A percentile compares a stretch with the other conserved stretches of the same genome.
phyloP scores from a whole-genome alignment of 1,140 invertebrate genomes.

The Drosophila yakuba region DNA sequence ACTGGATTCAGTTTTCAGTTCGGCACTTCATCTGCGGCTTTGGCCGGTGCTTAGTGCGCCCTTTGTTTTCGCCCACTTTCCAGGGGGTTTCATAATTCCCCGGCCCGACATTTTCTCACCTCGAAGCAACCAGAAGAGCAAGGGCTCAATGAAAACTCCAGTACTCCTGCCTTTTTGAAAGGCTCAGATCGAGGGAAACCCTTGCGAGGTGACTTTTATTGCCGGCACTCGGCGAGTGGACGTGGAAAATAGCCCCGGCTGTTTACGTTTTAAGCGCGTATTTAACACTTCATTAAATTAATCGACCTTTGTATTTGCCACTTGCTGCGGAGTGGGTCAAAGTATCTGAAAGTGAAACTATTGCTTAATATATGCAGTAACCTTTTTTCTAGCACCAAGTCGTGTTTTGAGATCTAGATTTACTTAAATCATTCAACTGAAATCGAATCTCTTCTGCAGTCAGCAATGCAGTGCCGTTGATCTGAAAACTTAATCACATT shows the following conservation, averaged over 20 bases:
- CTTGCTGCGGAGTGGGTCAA: too few relatives aligned
- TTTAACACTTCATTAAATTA: slow-evolving; percentile 4
- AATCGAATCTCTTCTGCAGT: not conserved
- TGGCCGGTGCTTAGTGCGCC: slow-evolving; percentile 28
- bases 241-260: not conserved
- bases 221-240: not conserved
- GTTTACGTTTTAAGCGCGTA: slow-evolving; percentile 1
- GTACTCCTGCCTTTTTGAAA: too few relatives aligned
- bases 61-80: slow-evolving; percentile 36
- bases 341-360: not conserved
- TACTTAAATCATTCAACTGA: not conserved
- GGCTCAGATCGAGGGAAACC: slow-evolving; percentile 18
- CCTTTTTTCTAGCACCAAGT: not conserved
- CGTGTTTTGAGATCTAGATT: not conserved
- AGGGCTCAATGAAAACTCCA: slow-evolving; percentile 10
- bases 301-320: not conserved
- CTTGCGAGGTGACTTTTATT: slow-evolving; percentile 12
- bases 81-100: slow-evolving; percentile 11
- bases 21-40: slow-evolving; percentile 34
- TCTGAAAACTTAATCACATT: slow-evolving; percentile 49
- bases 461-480: slow-evolving; percentile 27
- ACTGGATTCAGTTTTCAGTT: slow-evolving; percentile 5
- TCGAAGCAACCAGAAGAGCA: not conserved
- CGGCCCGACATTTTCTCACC: slow-evolving; percentile 14
- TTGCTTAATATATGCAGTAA: not conserved